phyloP scores from a whole-genome alignment of 2,797 vertebrate genomes.

The Hypotaenidia okinawae region DNA sequence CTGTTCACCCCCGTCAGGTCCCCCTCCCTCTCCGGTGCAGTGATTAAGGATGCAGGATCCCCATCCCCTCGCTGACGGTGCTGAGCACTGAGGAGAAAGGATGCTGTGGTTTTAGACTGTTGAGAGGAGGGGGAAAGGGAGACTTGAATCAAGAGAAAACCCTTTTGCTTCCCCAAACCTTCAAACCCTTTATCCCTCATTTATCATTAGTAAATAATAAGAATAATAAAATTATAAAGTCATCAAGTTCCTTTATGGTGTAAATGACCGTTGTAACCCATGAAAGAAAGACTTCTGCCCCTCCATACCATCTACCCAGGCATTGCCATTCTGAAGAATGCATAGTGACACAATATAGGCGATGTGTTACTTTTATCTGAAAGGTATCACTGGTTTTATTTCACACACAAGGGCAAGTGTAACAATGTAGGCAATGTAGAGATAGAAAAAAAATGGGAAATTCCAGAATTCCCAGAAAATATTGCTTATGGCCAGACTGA shows the following conservation, averaged over 20 bases:
- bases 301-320: neutral
- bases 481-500: neutral
- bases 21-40: neutral
- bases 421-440: neutral
- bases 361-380: neutral
- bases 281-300: neutral
- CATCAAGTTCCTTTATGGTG: neutral
- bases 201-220: neutral
- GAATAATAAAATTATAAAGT: neutral
- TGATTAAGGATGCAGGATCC: constrained; percentile 27
- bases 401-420: neutral
- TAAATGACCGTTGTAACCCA: neutral
- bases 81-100: neutral
- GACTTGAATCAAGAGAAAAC: neutral
- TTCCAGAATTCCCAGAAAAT: neutral
- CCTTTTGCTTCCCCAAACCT: neutral
- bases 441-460: neutral
- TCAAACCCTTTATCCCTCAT: neutral
- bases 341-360: neutral
- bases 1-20: neutral
- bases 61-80: neutral
- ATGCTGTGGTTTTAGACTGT: neutral
- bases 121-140: neutral
- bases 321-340: neutral
- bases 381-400: neutral